These are phyloP conservation scores for Phylloscopus trochilus DNA, from an alignment of 2,113 vertebrate genomes.

Conservation along the genomic window DNA sequence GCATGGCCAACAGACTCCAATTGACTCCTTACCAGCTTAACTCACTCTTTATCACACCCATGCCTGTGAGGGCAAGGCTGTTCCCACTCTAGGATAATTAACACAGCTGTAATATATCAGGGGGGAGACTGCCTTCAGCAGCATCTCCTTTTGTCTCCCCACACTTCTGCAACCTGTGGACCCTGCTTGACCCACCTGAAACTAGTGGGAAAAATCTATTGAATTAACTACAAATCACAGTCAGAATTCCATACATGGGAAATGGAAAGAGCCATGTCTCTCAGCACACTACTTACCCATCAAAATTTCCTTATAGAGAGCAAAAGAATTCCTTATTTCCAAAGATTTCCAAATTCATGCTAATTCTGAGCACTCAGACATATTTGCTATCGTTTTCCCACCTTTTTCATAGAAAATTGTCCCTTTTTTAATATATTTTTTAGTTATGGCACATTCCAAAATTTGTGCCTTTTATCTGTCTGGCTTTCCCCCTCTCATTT, in stretches of 20 bases:
- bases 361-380: background rate
- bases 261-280: background rate
- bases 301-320: background rate
- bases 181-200: background rate
- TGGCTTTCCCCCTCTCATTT: constrained; percentile 61
- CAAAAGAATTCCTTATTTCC: background rate
- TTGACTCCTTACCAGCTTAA: no score
- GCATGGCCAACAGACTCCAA: no score
- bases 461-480: constrained; percentile 53
- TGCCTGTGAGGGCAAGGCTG: no score
- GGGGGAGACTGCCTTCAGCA: no score
- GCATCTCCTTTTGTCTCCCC: no score
- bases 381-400: background rate
- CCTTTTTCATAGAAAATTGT: background rate
- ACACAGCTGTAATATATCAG: no score
- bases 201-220: background rate
- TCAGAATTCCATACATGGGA: background rate
- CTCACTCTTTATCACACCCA: no score
- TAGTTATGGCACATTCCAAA: constrained; percentile 30
- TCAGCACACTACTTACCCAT: background rate
- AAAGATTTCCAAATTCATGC: background rate
- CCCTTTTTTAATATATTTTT: background rate
- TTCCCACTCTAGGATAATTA: no score
- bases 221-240: background rate
- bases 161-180: background rate